Evolutionary conservation across 2,113 vertebrate species (phyloP), one percentile per base, ranked within the genome.

Genomic region (Panurus biarmicus): DNA sequence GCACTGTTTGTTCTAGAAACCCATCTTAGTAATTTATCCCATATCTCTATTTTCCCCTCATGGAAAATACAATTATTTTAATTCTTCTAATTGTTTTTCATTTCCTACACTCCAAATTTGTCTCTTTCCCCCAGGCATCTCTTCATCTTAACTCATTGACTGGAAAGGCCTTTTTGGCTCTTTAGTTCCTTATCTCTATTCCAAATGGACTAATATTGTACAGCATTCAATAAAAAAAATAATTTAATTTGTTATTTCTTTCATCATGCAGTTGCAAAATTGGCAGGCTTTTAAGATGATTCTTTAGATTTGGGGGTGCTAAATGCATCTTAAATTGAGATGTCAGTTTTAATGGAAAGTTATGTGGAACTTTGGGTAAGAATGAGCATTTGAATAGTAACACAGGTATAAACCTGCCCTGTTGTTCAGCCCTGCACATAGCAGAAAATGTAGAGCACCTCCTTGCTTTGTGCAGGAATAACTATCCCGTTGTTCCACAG

Each of bases 21-120:
- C 77, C 93, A 83, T 96, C 60, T 92, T 96, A 92, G 94, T 95
- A 95, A 97, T 97, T 96, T 96, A 95, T 97, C 88, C 92, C 76
- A 93, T 95, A 95, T 94, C 86, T 96, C 93, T 92, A 97, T 97
- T 96, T 97, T 90, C 76, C 96, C 95, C 95, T 96, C 91, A 94
- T 95, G 97, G 88, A 95, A 96, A 96, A 96, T 95, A 93, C 90
- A 97, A 96, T 97, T 97, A 96, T 96, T 97, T 92, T 96, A 95
- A 97, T 96, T 94, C 96, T 93, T 95, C 80, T 97, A 96, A 96
- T 97, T 97, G 95, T 96, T 97, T 97, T 95, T 96, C 95, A 97
- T 97, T 97, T 97, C 95, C 95, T 96, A 95, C 66, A 69, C 91
- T 93, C 92, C 76, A 87, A 86, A 95, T 95, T 94, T 95, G 79